phyloP scores from a whole-genome alignment of 2,888 invertebrate genomes.

The Mantis religiosa region DNA sequence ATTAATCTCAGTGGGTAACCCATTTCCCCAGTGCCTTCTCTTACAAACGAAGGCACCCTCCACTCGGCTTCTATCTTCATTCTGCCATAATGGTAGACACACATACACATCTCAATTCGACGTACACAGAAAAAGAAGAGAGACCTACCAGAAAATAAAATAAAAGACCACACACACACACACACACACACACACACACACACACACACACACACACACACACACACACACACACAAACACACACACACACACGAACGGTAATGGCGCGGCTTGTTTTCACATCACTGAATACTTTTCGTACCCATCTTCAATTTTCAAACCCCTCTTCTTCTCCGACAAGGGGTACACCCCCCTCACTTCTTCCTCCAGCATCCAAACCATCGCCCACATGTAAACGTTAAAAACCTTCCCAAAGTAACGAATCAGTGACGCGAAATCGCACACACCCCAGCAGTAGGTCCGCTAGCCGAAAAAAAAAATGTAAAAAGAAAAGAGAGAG shows the following conservation, averaged over 20 bases:
- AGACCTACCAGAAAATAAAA: conserved; percentile 3
- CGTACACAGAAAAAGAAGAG: conserved; percentile 6
- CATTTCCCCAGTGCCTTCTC: not conserved
- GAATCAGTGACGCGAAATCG: conserved; percentile 21
- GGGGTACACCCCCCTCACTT: not conserved
- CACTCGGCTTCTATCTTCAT: not conserved
- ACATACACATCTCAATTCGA: conserved; percentile 5
- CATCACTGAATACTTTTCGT: conserved; percentile 22
- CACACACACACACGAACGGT: not conserved
- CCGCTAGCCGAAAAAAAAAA: not conserved
- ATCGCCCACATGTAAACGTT: conserved; percentile 17
- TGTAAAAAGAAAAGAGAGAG: not conserved
- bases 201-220: not conserved
- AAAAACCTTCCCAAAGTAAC: conserved; percentile 18
- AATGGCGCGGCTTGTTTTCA: conserved; percentile 8
- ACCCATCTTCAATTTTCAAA: conserved; percentile 19
- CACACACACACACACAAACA: not conserved
- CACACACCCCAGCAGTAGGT: not conserved
- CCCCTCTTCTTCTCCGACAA: not conserved
- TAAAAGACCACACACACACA: not conserved
- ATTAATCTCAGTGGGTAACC: not conserved
- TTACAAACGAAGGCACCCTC: not conserved
- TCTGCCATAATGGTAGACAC: not conserved
- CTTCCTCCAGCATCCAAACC: conserved; percentile 4
- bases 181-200: not conserved